Evolutionary conservation across 2,797 vertebrate species (phyloP).

Genomic region (Alauda arvensis): DNA sequence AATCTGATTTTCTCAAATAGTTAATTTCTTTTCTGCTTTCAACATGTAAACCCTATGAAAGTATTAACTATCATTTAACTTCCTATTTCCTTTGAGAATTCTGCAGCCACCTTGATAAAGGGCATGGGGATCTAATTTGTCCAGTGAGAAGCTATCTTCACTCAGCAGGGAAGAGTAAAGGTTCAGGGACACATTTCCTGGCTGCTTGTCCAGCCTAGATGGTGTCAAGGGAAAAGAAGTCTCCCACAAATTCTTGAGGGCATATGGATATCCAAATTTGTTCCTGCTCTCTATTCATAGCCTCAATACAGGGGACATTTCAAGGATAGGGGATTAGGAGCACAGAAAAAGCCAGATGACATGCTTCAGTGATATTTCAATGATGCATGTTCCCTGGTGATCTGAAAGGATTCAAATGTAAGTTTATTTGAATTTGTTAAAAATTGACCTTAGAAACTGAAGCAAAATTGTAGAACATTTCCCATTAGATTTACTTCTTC

Average conservation of each 20-base stretch:
- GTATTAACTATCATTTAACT: background rate
- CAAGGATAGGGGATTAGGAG: constrained; percentile 33
- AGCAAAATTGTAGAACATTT: constrained; percentile 31
- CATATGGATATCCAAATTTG: background rate
- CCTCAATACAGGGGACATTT: background rate
- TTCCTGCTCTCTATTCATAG: constrained; percentile 15
- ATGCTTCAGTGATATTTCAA: constrained; percentile 30
- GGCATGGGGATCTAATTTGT: background rate
- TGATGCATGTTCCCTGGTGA: constrained; percentile 8
- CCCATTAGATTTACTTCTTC: constrained; percentile 4
- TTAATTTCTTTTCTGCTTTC: background rate
- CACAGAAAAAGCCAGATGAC: constrained; percentile 21
- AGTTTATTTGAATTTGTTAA: constrained; percentile 35
- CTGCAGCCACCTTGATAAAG: background rate
- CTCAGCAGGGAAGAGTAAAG: background rate
- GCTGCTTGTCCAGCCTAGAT: background rate
- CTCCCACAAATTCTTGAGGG: background rate
- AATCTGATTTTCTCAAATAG: background rate
- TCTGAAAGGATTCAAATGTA: constrained; percentile 21
- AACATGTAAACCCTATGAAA: background rate
- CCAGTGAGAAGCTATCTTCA: background rate
- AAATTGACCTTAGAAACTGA: constrained; percentile 36
- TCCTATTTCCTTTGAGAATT: background rate
- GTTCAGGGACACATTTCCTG: background rate
- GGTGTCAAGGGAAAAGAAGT: background rate